Base-by-base conservation (phyloP, 2,888 invertebrate species). In the Iselma pallidipennis region DNA sequence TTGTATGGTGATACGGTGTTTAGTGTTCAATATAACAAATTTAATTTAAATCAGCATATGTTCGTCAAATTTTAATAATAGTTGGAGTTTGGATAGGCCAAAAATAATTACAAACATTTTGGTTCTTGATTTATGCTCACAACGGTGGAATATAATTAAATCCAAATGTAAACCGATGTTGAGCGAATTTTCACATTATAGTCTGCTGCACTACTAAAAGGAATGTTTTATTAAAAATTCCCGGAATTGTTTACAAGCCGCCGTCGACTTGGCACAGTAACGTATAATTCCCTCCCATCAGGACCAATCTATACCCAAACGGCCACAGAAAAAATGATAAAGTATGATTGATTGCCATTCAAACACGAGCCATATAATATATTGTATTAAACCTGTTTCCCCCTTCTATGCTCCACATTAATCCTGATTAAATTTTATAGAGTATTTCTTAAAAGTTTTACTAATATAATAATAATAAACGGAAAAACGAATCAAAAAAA, bases 141-240 rank as follows among this genome's bases (percentile, higher is more conserved):
- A 55, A 29, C 37, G 49, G 31, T 54, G 23, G 59, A 52, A 59
- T 55, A 63, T 63, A 59, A 63, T 63, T 63, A 63, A 63, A 63
- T 59, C 33, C 59, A 37, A 53, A 45, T 53, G 63, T 61, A 59
- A 63, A 62, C 57, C 54, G 54, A 51, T 51, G 51, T 60, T 54
- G 59, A 42, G 53, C 54, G 49, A 62, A 51, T 57, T 61, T 54
- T 61, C 57, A 26, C 61, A 56, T 61, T 61, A 54, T 55, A 45
- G n/a, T 50, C 54, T 49, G 52, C 57, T 42, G 58, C 62, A 58
- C 58, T n/a, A n/a, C n/a, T 58, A 56, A 59, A 59, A 56, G 59
- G 59, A 63, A 63, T 56, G 63, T 63, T 63, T 53, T 59, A 63
- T 59, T 63, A 63, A 63, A 63, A 63, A 63, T 63, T 63, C 63